Evolutionary conservation across 2,797 vertebrate genomes (phyloP), one percentile per base, ranked within the genome.

Genomic region (Bradypus variegatus): DNA sequence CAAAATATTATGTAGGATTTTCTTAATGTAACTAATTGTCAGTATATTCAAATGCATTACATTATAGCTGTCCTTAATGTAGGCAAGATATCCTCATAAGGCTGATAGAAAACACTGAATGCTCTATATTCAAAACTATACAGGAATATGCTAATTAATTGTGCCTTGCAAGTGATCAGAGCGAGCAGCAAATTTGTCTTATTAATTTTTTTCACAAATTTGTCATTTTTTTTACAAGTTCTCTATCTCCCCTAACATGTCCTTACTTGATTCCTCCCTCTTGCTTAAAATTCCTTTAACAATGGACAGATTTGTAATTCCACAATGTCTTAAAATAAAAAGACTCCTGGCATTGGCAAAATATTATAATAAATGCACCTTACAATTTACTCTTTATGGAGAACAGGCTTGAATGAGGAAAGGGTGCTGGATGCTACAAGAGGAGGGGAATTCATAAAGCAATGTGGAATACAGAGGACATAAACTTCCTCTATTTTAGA

Each of bases 281-380:
- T 69, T 77, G 10, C 41, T 80, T 75, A 65, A 91, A 75, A 50
- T 65, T 60, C 55, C 38, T 72, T 48, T 86, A 73, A 89, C 67
- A 69, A 64, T 10, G 6, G 33, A n/a, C 69, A 79, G 12, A 86
- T 81, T 64, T 88, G 19, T 31, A 80, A 73, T 89, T 65, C 60
- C 48, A 50, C 87, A 94, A n/a, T 58, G 29, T 36, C 62, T 80
- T 60, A 31, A 86, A 79, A 67, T 75, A 60, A 88, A 89, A 90
- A 77, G 53, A 50, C 15, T 55, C 65, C 33, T 29, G 19, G 36
- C 27, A 33, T 8, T 78, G 9, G 72, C 62, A 75, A 70, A 76
- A 31, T 33, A 36, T 55, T 31, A 31, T 78, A 77, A 70, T n/a
- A n/a, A 50, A 64, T n/a, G 14, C 11, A 19, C 31, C 36, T 29